A percentile compares a stretch with the other conserved stretches of the same genome.
phyloP scores from a whole-genome alignment of 2,113 vertebrate species.

The Chaetodon auriga region DNA sequence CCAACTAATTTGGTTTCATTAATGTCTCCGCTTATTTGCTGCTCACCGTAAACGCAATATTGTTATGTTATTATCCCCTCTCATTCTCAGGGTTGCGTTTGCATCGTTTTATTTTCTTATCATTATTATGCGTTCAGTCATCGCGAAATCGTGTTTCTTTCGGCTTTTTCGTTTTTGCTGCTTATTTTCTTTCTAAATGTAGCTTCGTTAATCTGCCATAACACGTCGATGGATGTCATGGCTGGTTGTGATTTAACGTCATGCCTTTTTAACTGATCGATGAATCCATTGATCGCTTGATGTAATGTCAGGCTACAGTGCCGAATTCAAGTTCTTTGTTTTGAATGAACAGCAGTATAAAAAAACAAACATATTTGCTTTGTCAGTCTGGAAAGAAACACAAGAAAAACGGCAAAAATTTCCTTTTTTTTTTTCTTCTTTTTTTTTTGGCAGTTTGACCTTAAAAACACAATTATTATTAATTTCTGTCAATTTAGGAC shows the following conservation, averaged over 20 bases:
- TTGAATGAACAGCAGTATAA: no score
- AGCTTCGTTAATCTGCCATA: not conserved
- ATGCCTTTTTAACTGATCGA: not conserved
- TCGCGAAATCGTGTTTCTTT: not conserved
- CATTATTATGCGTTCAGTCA: no score
- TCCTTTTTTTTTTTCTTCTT: no score
- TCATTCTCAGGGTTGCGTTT: not conserved
- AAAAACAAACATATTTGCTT: no score
- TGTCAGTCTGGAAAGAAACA: no score
- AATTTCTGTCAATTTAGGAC: no score
- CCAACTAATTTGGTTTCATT: accelerated
- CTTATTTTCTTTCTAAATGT: not conserved
- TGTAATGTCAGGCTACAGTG: not conserved
- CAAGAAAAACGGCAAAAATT: not conserved
- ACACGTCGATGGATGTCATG: no score
- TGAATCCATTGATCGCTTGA: not conserved
- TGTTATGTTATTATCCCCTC: no score
- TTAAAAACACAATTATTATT: no score
- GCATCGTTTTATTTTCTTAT: not conserved
- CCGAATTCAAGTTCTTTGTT: no score
- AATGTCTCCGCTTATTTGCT: not conserved
- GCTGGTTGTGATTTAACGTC: no score
- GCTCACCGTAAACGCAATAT: accelerated
- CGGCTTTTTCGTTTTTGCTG: not conserved
- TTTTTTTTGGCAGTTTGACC: no score